These are phyloP conservation scores for Osmerus eperlanus DNA, from an alignment of 2,113 vertebrate species.

Conservation along the genomic window DNA sequence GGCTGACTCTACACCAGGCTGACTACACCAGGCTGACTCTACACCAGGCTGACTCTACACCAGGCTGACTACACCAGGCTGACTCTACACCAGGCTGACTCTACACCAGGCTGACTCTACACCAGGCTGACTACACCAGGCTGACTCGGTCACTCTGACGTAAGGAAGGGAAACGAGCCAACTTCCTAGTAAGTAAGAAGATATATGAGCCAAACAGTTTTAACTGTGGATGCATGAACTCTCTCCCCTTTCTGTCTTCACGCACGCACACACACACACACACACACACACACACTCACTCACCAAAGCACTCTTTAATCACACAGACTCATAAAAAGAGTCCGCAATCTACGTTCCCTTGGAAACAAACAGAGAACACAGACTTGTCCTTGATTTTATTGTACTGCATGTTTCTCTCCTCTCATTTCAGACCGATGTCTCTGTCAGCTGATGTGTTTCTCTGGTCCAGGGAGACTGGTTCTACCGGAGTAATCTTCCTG, in stretches of 20 bases:
- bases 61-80: too few relatives aligned
- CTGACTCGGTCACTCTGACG: too few relatives aligned
- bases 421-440: slow-evolving; percentile 42
- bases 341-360: too few relatives aligned
- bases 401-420: background rate
- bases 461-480: slow-evolving; percentile 17
- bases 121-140: background rate
- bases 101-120: background rate
- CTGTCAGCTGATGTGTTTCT: slow-evolving; percentile 42
- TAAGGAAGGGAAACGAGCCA: too few relatives aligned
- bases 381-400: slow-evolving; percentile 6
- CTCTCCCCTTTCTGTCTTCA: background rate
- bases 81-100: too few relatives aligned
- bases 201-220: too few relatives aligned
- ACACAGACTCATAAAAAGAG: background rate
- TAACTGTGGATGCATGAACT: too few relatives aligned
- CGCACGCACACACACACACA: background rate
- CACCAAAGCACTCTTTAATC: background rate
- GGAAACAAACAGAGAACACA: slow-evolving; percentile 1
- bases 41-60: too few relatives aligned
- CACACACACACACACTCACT: background rate
- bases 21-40: too few relatives aligned
- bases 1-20: too few relatives aligned
- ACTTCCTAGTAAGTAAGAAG: too few relatives aligned
- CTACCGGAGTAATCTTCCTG: slow-evolving; percentile 25